These are phyloP conservation scores for Plutomurus gul DNA, from an alignment of 1,140 invertebrate genomes.

Conservation along the genomic window DNA sequence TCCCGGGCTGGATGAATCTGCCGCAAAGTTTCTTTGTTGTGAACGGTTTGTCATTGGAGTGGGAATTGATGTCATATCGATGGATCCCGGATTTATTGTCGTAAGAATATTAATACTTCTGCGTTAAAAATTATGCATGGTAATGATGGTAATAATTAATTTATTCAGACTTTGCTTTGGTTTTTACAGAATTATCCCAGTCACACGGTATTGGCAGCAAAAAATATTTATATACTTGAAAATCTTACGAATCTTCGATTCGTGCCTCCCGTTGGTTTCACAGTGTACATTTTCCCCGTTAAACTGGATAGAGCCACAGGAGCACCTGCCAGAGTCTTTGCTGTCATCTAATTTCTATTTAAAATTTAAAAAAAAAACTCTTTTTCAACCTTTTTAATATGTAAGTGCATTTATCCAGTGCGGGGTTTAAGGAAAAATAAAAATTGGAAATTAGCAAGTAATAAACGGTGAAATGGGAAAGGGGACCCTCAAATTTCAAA, in stretches of 20 bases:
- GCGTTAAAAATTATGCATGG: too few relatives aligned
- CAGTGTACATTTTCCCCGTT: not conserved
- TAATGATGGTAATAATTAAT: too few relatives aligned
- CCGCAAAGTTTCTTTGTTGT: constrained; percentile 20
- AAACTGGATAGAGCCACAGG: not conserved
- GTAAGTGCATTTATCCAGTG: too few relatives aligned
- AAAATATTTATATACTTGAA: constrained; percentile 11
- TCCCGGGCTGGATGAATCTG: constrained; percentile 2
- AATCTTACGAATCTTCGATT: not conserved
- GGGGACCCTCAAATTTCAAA: too few relatives aligned
- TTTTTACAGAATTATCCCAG: not conserved
- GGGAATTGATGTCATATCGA: constrained; percentile 22
- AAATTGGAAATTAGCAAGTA: too few relatives aligned
- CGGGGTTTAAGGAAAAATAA: too few relatives aligned
- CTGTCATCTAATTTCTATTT: not conserved
- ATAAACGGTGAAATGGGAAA: too few relatives aligned
- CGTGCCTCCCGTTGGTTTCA: not conserved
- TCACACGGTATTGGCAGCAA: not conserved
- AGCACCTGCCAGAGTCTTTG: constrained; percentile 16
- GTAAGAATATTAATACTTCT: not conserved
- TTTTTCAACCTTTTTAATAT: too few relatives aligned
- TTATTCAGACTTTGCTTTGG: not conserved
- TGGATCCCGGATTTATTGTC: not conserved
- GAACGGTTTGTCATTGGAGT: constrained; percentile 28
- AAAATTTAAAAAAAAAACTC: not conserved